A percentile compares a stretch with the other conserved stretches of the same genome.
These are phyloP conservation scores for Rosalia funebris DNA, from an alignment of 2,888 invertebrate genomes.

Conservation along the genomic window DNA sequence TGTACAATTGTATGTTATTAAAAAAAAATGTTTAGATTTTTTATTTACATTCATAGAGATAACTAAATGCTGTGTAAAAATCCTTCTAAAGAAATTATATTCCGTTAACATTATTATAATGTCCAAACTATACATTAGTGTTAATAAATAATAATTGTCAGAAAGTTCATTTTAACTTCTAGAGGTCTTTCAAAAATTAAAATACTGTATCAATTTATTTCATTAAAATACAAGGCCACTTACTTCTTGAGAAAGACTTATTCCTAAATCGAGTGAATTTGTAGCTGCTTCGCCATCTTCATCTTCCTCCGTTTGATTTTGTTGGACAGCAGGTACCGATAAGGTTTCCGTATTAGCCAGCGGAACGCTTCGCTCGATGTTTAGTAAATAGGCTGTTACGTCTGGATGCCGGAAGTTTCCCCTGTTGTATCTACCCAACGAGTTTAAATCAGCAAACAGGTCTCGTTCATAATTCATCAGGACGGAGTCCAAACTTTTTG, in stretches of 20 bases:
- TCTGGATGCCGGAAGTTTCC: slow-evolving; percentile 65
- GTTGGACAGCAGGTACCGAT: slow-evolving; percentile 32
- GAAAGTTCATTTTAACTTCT: no score
- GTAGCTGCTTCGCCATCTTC: slow-evolving; percentile 45
- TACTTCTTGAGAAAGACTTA: slow-evolving; percentile 60
- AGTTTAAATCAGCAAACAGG: slow-evolving; percentile 78
- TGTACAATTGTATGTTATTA: no score
- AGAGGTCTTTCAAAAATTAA: no score
- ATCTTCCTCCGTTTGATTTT: slow-evolving; percentile 38
- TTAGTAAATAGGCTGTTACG: slow-evolving; percentile 73
- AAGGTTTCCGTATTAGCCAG: slow-evolving; percentile 39
- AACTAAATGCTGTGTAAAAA: no score
- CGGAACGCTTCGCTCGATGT: slow-evolving; percentile 64
- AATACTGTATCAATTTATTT: no score
- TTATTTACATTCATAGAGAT: no score
- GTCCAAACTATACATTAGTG: no score
- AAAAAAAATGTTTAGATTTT: no score
- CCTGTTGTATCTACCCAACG: slow-evolving; percentile 73
- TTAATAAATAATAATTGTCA: no score
- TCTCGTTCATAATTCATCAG: slow-evolving; percentile 77
- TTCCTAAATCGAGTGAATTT: slow-evolving; percentile 37
- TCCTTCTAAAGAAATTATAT: no score
- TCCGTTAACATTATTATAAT: no score
- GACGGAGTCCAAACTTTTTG: slow-evolving; percentile 77
- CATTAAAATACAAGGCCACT: no score